A percentile compares a stretch with the other conserved stretches of the same genome.
Evolutionary conservation across 2,888 invertebrate species (phyloP).

Genomic region (Ormia ochracea): DNA sequence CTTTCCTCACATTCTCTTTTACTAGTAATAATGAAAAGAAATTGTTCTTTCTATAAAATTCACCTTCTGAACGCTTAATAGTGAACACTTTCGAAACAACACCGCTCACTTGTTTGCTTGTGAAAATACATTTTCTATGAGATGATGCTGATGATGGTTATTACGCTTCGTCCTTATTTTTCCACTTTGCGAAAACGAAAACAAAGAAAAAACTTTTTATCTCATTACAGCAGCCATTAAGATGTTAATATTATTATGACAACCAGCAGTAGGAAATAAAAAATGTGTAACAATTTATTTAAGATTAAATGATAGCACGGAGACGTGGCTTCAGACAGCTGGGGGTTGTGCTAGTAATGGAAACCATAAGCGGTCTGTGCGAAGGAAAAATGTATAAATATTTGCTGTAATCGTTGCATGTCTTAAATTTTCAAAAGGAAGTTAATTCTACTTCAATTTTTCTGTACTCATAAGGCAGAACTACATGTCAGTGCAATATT

Average conservation of each 20-base stretch:
- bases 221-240: slow-evolving; percentile 21
- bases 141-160: background rate
- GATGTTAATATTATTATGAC: slow-evolving; percentile 51
- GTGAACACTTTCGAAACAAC: background rate
- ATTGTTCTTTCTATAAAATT: background rate
- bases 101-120: background rate
- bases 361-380: no score
- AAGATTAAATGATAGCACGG: background rate
- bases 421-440: no score
- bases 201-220: background rate
- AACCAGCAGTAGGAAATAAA: slow-evolving; percentile 29
- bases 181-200: no score
- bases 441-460: no score
- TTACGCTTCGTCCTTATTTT: no score
- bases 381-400: no score
- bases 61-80: background rate
- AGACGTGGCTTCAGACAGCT: background rate
- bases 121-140: background rate
- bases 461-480: no score
- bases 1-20: no score
- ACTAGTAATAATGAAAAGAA: no score
- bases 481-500: no score
- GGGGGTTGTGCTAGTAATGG: no score
- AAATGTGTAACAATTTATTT: slow-evolving; percentile 47
- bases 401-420: no score